These are phyloP conservation scores for Natator depressus DNA, from an alignment of 2,113 vertebrate genomes.

Conservation along the genomic window DNA sequence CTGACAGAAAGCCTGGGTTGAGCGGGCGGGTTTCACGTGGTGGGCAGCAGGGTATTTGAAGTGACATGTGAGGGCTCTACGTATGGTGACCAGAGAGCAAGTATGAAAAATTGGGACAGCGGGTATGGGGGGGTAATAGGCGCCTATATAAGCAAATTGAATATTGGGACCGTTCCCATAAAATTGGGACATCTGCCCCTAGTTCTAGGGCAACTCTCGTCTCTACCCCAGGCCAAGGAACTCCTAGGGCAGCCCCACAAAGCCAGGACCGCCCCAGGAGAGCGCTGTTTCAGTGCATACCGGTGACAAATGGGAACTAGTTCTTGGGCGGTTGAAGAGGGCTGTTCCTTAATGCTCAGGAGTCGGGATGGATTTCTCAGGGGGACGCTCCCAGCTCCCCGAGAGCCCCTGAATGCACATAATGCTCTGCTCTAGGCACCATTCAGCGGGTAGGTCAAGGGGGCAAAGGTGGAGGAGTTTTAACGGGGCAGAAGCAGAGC, in stretches of 20 bases:
- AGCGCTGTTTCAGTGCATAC: not conserved
- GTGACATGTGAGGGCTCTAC: too few species aligned
- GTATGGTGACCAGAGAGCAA: too few species aligned
- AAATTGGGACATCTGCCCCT: too few species aligned
- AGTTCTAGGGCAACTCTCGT: not conserved
- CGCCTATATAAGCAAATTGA: too few species aligned
- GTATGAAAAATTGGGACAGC: too few species aligned
- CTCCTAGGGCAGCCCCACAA: accelerated
- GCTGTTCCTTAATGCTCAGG: not conserved
- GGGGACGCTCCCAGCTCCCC: not conserved
- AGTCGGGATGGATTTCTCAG: not conserved
- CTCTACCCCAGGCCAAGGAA: not conserved
- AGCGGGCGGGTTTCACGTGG: too few species aligned
- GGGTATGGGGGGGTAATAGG: too few species aligned
- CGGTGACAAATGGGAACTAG: not conserved
- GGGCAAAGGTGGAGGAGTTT: not conserved
- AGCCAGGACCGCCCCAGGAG: not conserved
- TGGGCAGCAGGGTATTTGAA: not conserved
- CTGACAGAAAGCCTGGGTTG: too few species aligned
- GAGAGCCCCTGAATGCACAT: not conserved
- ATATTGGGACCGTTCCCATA: too few species aligned
- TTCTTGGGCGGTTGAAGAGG: not conserved
- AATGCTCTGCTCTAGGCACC: not conserved
- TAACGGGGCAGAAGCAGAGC: not conserved
- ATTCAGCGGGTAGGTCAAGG: not conserved